Percentiles rank a stretch among this genome's conserved stretches.
phyloP scores from a whole-genome alignment of 2,888 invertebrate genomes.

The Scaptodrosophila latifasciaeformis region DNA sequence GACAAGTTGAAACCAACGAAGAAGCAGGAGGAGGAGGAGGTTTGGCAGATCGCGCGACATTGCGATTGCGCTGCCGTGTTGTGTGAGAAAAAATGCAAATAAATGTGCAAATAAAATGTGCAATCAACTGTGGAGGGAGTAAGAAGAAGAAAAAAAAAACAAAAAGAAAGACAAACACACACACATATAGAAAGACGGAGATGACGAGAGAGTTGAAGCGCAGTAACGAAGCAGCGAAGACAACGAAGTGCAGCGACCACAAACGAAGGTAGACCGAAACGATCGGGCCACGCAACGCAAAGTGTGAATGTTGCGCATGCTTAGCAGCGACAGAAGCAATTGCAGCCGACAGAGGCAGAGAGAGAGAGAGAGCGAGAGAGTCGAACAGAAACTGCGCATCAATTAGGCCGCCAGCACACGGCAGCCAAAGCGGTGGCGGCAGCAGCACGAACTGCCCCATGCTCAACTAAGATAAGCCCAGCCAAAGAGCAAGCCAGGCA shows the following conservation, averaged over 20 bases:
- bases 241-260: background rate
- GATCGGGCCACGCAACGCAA: constrained; percentile 21
- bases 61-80: constrained; percentile 2
- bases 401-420: constrained; percentile 65
- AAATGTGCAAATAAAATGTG: constrained; percentile 70
- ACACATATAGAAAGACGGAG: no score
- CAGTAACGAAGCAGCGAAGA: constrained; percentile 12
- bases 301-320: constrained; percentile 69
- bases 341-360: constrained; percentile 11
- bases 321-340: constrained; percentile 38
- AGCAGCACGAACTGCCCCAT: constrained; percentile 55
- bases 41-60: background rate
- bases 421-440: no score
- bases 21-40: constrained; percentile 4
- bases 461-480: constrained; percentile 49
- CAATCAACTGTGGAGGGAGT: constrained; percentile 61
- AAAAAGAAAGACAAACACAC: no score
- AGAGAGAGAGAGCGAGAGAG: no score
- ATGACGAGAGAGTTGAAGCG: constrained; percentile 29
- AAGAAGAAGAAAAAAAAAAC: no score
- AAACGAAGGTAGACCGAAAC: constrained; percentile 14
- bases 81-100: constrained; percentile 70
- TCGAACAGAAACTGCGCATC: constrained; percentile 56
- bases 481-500: constrained; percentile 2
- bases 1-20: constrained; percentile 31